Conservation (phyloP, 2,888 invertebrate species). For the Melanargia galathea region DNA sequence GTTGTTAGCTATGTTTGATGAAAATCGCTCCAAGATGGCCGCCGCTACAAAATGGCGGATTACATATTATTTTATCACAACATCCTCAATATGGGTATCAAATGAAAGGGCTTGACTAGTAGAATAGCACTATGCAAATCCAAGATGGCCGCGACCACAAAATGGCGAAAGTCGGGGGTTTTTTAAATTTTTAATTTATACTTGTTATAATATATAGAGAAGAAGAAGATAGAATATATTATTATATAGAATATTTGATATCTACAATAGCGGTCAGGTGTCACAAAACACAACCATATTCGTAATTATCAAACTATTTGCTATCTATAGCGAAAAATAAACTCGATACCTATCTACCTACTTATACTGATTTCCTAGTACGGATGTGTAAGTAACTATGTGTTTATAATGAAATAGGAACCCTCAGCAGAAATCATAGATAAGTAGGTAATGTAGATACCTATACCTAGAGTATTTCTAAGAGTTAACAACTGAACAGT, state of each 20-base stretch:
- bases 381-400: background rate
- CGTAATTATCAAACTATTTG: conserved; percentile 26
- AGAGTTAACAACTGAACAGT: background rate
- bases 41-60: too few species aligned
- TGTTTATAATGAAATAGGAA: conserved; percentile 16
- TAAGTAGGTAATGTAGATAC: background rate
- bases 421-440: background rate
- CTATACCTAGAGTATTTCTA: background rate
- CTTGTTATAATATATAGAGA: too few species aligned
- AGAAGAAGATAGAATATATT: too few species aligned
- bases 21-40: too few species aligned
- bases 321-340: conserved; percentile 22
- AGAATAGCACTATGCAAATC: too few species aligned
- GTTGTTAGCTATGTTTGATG: too few species aligned
- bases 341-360: conserved; percentile 21
- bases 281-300: conserved; percentile 11
- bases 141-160: too few species aligned
- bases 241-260: background rate
- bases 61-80: too few species aligned
- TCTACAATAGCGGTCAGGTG: background rate
- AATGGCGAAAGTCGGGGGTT: too few species aligned
- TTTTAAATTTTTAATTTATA: too few species aligned
- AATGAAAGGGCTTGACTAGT: too few species aligned
- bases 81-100: too few species aligned
- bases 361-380: conserved; percentile 20